Base-by-base conservation (phyloP, 2,888 invertebrate species). In the Papilio elwesi region DNA sequence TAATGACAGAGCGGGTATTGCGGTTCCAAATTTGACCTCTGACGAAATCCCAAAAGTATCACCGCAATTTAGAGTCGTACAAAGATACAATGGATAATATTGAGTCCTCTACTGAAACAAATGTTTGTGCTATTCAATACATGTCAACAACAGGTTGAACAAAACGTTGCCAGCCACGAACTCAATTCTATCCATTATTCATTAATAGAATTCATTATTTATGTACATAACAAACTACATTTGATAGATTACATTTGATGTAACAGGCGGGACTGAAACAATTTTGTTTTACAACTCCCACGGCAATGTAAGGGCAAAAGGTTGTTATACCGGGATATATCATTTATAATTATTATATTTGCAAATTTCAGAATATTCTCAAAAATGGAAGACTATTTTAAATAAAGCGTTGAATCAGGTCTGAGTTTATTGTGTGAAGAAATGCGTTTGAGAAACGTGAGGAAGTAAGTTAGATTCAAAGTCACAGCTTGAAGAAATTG, bases 191-290 rank as follows among this genome's bases (percentile, higher is more conserved):
- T 59, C 6, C 38, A n/a, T 59, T 38, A 62, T 62, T 62, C 43
- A 62, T 62, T 62, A 62, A 62, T 43, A 62, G 43, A 43, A 59
- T n/a, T n/a, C n/a, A n/a, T 62, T 62, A 38, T 9, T 43, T 62
- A 62, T 62, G 59, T 62, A 62, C 59, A 62, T 43, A 62, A n/a
- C 36, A 59, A 73, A 73, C 53, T 59, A 26, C 8, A 69, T 69
- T n/a, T n/a, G n/a, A n/a, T n/a, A n/a, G n/a, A n/a, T n/a, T n/a
- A n/a, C n/a, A n/a, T n/a, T 53, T 52, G 10, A 52, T 36, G 63
- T 62, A 38, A 43, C 59, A 59, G n/a, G 10, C 43, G 26, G 6
- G 26, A 36, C 6, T 26, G 26, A 57, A 57, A 57, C 6, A 13
- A 2, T 16, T 55, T 55, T 55, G 26, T 55, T 55, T 55, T 11